Base-by-base conservation (phyloP, 2,113 vertebrate species). In the Ardeotis arabs region DNA sequence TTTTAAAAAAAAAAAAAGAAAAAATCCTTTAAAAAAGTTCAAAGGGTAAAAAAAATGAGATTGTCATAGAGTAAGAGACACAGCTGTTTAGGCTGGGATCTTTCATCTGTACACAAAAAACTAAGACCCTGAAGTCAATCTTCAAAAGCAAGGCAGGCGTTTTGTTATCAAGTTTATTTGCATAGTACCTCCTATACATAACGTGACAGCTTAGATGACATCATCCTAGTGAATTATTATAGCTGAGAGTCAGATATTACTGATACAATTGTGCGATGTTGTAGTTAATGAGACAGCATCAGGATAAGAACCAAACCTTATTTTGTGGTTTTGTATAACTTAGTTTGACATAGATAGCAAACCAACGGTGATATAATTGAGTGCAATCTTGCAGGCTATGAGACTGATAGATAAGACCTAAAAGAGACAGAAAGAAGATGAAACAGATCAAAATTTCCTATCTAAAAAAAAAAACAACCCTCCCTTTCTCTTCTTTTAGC, bases 191-290 rank as follows among this genome's bases (percentile, higher is more conserved):
- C 78, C 91, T 92, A 10, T 87, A 45, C 60, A 37, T 76, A 58
- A 80, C 0, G 1, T 66, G 87, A 94, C 59, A 81, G 69, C 63
- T 93, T 79, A 67, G 59, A 68, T 96, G 92, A 90, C 93, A 96
- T 96, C 95, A 93, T 52, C 35, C 62, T 78, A 7, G 91, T 95
- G 94, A 96, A 89, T 93, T 96, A 95, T 96, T 96, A 79, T 94
- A 96, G 96, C 96, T 96, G 18, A 95, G 93, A 88, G 91, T 96
- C 89, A 96, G 96, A 82, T 94, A 96, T 87, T 93, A 64, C 94
- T 85, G 96, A 96, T 94, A 95, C 77, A 85, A 53, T 95, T 96
- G 91, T 89, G 93, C 94, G 91, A 91, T 9, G 35, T 10, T 89
- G 77, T 89, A 89, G 66, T 94, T 96, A 91, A 84, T 63, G 85